These are phyloP conservation scores for Caerostris extrusa DNA, from an alignment of 1,140 invertebrate species.

Conservation along the genomic window DNA sequence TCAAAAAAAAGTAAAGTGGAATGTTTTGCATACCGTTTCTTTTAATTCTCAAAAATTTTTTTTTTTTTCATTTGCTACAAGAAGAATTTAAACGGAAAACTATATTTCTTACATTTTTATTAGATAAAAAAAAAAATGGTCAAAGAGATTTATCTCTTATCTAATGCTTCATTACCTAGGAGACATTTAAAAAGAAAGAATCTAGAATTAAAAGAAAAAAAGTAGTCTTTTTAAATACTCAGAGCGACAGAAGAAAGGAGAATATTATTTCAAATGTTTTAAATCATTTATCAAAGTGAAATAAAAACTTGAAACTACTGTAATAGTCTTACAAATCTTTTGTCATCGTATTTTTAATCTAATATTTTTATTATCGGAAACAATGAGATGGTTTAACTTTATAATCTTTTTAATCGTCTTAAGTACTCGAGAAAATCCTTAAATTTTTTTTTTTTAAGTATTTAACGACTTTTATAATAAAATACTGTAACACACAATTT, in stretches of 20 bases:
- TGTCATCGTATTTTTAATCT: too few relatives aligned
- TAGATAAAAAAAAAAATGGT: background rate
- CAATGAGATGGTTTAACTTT: too few relatives aligned
- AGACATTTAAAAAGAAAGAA: background rate
- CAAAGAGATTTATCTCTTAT: background rate
- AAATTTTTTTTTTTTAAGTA: too few relatives aligned
- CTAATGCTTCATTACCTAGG: background rate
- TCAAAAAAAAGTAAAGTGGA: background rate
- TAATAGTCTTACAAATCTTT: background rate
- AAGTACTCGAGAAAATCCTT: too few relatives aligned
- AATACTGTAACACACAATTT: too few relatives aligned
- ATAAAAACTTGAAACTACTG: background rate
- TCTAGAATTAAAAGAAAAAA: background rate
- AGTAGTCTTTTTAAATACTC: background rate
- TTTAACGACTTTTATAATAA: too few relatives aligned
- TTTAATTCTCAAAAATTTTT: background rate
- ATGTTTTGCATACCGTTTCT: background rate
- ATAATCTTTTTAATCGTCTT: too few relatives aligned
- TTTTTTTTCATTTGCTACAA: background rate
- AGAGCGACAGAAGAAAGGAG: background rate
- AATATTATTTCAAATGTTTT: background rate
- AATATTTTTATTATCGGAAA: too few relatives aligned
- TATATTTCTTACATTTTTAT: background rate
- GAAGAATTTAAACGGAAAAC: background rate
- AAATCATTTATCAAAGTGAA: background rate